Conservation (phyloP, 2,888 invertebrate species). For the Lissonota sp. region DNA sequence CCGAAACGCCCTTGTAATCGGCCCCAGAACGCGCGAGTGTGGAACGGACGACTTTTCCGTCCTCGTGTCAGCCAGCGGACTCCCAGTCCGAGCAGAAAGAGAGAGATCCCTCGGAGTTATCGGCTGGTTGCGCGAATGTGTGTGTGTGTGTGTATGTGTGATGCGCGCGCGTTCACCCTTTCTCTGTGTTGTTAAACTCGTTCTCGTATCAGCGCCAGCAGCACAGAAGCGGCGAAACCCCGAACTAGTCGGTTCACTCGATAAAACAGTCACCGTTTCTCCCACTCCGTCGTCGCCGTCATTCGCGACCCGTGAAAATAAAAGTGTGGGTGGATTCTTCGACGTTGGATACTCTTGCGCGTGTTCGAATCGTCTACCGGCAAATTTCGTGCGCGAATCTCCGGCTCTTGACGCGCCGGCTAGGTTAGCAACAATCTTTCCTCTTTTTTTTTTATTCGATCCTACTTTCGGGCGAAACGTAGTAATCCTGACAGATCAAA, state of each 20-base stretch:
- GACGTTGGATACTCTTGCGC: too few relatives aligned
- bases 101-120: slow-evolving; percentile 36
- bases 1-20: slow-evolving; percentile 55
- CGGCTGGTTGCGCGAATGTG: slow-evolving; percentile 28
- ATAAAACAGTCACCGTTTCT: slow-evolving; percentile 48
- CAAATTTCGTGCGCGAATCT: too few relatives aligned
- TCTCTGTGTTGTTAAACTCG: neutral
- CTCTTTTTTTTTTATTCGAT: too few relatives aligned
- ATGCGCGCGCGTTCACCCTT: neutral
- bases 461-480: too few relatives aligned
- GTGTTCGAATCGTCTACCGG: too few relatives aligned
- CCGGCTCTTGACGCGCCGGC: too few relatives aligned
- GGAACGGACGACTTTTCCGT: slow-evolving; percentile 60
- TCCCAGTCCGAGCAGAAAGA: slow-evolving; percentile 36
- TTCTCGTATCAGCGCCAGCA: slow-evolving; percentile 28
- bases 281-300: neutral
- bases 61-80: slow-evolving; percentile 63
- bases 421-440: too few relatives aligned
- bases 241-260: slow-evolving; percentile 16
- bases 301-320: neutral
- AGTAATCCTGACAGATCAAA: too few relatives aligned
- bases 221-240: slow-evolving; percentile 13
- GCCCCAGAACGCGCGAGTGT: slow-evolving; percentile 6
- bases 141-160: neutral
- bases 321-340: neutral